Evolutionary conservation across 2,797 vertebrate species (phyloP), one percentile per base, ranked within the genome.

Genomic region (Gambelia wislizenii): DNA sequence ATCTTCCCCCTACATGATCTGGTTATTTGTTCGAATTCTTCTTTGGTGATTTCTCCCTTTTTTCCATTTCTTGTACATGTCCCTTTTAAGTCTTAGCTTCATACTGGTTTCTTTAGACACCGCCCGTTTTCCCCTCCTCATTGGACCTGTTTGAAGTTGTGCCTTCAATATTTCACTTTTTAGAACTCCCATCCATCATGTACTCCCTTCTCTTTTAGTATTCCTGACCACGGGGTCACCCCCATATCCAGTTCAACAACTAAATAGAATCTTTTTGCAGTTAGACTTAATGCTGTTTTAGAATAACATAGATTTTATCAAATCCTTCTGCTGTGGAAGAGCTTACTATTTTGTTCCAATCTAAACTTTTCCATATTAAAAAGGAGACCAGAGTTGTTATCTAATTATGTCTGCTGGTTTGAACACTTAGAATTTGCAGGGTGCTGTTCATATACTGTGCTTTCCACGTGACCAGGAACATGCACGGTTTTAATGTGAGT

Each of bases 351-450:
- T 85, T 85, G 47, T 64, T 44, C 44, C 12, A 67, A 81, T 79
- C 79, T 83, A 86, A 76, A 86, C 84, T 83, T 89, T 86, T 89
- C 79, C 85, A 83, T 89, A 86, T 89, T 82, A 67, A 86, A 61
- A 67, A 18, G 69, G 27, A 49, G 90, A 44, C 59, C 47, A 18
- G 2, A 0, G 27, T 67, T 52, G 70, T 3, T 64, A 90, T 80
- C 70, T 30, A 81, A 87, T 20, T 39, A 30, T 49, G 80, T 82
- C 74, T 87, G 77, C 76, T 85, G 79, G 33, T 87, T 79, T 85
- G 8, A 69, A 88, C 0, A 13, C 76, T 42, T 30, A 20, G 64
- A 86, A 86, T 85, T 80, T 78, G 82, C 72, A 64, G 84, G 64
- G 76, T 70, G 52, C 74, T 89, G 74, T 87, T 49, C 64, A 59